Base-by-base conservation (phyloP, 1,140 invertebrate genomes). In the Macrosteles quadrilineatus region DNA sequence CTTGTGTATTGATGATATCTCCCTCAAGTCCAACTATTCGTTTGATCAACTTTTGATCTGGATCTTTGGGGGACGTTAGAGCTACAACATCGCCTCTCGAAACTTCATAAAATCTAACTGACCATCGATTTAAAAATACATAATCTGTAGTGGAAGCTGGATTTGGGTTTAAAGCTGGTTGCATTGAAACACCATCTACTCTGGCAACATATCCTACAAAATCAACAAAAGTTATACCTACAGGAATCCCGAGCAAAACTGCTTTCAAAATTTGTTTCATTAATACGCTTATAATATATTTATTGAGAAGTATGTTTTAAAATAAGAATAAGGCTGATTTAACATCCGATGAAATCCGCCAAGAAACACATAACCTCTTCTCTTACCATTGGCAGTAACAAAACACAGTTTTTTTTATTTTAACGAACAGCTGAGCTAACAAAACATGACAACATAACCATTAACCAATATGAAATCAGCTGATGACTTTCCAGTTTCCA, bases 121-220 rank as follows among this genome's bases (percentile, higher is more conserved):
- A 82, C 90, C 93, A 93, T 71, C 89, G 86, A 77, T 91, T 91
- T 69, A 97, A 81, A 74, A 95, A 93, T 0, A 97, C 92, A 79
- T 92, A 95, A 82, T 97, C 94, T 66, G 74, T 75, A 40, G 78
- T 80, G 11, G 55, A 59, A 1, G 79, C 81, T n/a, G n/a, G n/a
- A n/a, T n/a, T n/a, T 1, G 94, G 94, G 82, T 97, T 97, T 53
- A 97, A 83, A 2, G 86, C 86, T 64, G 94, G 95, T 82, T 96
- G 94, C 94, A 97, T 97, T 17, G 94, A 96, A 67, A 89, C 85
- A 43, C 94, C 94, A 79, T 96, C 93, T 1, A 96, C 93, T 75
- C 88, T 82, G 2, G 92, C 93, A 55, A 97, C 87, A 84, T 93
- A 94, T 65, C 94, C 95, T 19, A 96, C 83, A 43, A 86, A 87